Conservation (phyloP, 2,888 invertebrate species). For the Metallyticus violacea region DNA sequence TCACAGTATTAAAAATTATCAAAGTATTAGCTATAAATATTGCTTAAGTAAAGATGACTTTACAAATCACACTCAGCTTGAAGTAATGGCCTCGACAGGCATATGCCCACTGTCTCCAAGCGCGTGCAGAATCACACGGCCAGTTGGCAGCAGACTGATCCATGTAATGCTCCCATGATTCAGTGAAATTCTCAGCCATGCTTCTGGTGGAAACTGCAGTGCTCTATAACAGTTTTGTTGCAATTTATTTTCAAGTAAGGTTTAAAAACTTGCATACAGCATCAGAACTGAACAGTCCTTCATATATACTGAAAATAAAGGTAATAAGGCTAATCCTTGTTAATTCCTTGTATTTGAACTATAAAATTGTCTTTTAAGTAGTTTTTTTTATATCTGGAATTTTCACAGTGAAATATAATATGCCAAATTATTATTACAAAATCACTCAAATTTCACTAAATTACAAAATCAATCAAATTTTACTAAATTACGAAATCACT, state of each 20-base stretch:
- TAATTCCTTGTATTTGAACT: too few species aligned
- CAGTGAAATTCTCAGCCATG: constrained; percentile 89
- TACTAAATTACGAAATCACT: too few species aligned
- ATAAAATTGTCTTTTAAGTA: too few species aligned
- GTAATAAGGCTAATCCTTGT: too few species aligned
- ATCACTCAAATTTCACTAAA: too few species aligned
- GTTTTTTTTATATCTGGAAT: too few species aligned
- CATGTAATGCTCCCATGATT: constrained; percentile 94
- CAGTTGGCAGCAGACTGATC: constrained; percentile 81
- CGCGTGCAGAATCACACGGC: constrained; percentile 75
- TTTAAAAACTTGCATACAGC: background rate
- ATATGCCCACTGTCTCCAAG: constrained; percentile 91
- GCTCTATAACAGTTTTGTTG: constrained; percentile 61
- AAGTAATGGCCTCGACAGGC: constrained; percentile 63
- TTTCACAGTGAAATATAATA: too few species aligned
- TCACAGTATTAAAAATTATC: too few species aligned
- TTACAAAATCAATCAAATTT: too few species aligned
- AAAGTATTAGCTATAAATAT: background rate
- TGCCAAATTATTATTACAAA: too few species aligned
- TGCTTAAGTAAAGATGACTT: background rate
- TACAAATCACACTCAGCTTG: constrained; percentile 33
- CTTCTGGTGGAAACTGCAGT: constrained; percentile 94
- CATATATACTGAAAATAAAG: background rate
- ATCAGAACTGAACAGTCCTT: background rate
- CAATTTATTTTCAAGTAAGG: too few species aligned